Base-by-base conservation (phyloP, 2,113 vertebrate genomes). In the Mesocricetus auratus region DNA sequence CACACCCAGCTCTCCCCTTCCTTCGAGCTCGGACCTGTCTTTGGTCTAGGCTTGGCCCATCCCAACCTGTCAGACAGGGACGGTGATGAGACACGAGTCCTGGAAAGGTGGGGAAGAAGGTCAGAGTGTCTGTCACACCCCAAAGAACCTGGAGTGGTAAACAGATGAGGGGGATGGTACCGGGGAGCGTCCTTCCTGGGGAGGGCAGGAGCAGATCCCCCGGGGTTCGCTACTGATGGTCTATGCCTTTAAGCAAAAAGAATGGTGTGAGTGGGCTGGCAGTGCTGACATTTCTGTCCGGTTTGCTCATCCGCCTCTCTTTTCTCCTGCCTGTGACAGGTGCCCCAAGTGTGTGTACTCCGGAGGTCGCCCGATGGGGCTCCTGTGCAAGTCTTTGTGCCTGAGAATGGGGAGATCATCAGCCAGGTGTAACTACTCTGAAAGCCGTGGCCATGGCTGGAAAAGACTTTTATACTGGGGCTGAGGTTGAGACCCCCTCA, bases 361-460 rank as follows among this genome's bases (percentile, higher is more conserved):
- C 99, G 99, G 97, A 97, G 99, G 81, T 98, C 99, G 6, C 97
- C 98, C 0, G 99, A 99, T 10, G 99, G 99, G 89, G 98, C 98
- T 12, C 99, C 99, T 0, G 81, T 99, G 94, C 99, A 99, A 98
- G 99, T 99, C 98, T 99, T 99, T 33, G 98, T 99, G 2, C 99
- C 99, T 3, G 98, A 99, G 86, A 99, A 99, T 0, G 98, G 98
- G 13, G 99, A 99, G 95, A 99, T 99, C 74, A 98, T 99, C 95
- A 99, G 99, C 98, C 99, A 99, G 97, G 99, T 99, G 97, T 99
- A 60, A 36, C 92, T 17, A 26, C 7, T 29, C 66, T 3, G 8
- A 9, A 56, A 7, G 45, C 89, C 64, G 29, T 6, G 1, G 19
- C 60, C 3, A 10, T n/a, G 21, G 0, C 85, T 9, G n/a, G 56